Evolutionary conservation across 2,797 vertebrate species (phyloP).

Genomic region (Acestrorhynchus altus): DNA sequence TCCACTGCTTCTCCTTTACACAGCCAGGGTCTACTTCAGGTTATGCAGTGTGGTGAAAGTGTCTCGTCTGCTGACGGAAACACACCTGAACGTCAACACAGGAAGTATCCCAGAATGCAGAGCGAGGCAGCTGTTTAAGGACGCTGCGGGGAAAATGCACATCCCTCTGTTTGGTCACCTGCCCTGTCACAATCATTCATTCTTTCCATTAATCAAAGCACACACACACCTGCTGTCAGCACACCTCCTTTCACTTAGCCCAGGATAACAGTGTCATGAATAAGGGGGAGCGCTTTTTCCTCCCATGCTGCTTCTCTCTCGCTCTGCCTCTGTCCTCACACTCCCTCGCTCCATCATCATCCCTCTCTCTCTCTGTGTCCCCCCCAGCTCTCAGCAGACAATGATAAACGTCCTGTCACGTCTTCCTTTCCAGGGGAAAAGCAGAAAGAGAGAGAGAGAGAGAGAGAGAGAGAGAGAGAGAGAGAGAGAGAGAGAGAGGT

Average conservation of each 20-base stretch:
- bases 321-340: slow-evolving; percentile 32
- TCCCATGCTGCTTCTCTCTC: slow-evolving; percentile 32
- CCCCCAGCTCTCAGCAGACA: slow-evolving; percentile 59
- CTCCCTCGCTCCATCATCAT: slow-evolving; percentile 23
- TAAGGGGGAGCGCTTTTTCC: slow-evolving; percentile 49
- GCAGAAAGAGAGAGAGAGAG: neutral
- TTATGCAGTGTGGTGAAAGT: neutral
- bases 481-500: neutral
- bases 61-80: slow-evolving; percentile 10
- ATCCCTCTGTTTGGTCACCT: slow-evolving; percentile 69
- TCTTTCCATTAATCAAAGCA: slow-evolving; percentile 77
- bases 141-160: slow-evolving; percentile 66
- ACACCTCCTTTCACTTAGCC: slow-evolving; percentile 52
- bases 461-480: neutral
- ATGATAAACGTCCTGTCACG: slow-evolving; percentile 65
- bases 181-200: slow-evolving; percentile 76
- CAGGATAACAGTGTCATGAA: slow-evolving; percentile 54
- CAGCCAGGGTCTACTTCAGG: neutral
- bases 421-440: slow-evolving; percentile 58
- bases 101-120: slow-evolving; percentile 63
- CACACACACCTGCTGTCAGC: slow-evolving; percentile 68
- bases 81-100: slow-evolving; percentile 18
- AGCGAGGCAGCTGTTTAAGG: slow-evolving; percentile 70
- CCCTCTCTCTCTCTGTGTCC: slow-evolving; percentile 31
- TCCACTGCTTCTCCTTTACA: neutral